These are phyloP conservation scores for Cyaniris semiargus DNA, from an alignment of 2,888 invertebrate genomes.

Conservation along the genomic window DNA sequence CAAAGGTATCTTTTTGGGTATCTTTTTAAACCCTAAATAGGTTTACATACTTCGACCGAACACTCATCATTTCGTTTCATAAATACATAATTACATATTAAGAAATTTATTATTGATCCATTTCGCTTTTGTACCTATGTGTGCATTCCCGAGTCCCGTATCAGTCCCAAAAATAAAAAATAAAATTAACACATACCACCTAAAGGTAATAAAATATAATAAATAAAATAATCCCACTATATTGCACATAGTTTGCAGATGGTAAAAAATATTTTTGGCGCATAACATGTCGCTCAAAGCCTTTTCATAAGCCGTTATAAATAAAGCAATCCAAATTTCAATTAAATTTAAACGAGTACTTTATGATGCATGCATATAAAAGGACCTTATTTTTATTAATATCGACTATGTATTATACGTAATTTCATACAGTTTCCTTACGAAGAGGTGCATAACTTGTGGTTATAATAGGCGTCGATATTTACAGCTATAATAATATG, in stretches of 20 bases:
- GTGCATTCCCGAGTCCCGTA: background rate
- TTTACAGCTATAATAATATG: too few relatives aligned
- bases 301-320: background rate
- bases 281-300: background rate
- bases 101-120: too few relatives aligned
- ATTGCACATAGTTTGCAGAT: background rate
- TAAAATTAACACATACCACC: too few relatives aligned
- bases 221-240: background rate
- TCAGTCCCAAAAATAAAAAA: background rate
- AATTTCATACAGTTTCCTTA: too few relatives aligned
- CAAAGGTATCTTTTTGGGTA: too few relatives aligned
- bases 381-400: background rate
- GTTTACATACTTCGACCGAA: too few relatives aligned
- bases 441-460: too few relatives aligned
- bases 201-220: background rate
- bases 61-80: background rate
- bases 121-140: too few relatives aligned
- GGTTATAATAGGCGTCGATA: too few relatives aligned
- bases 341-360: constrained; percentile 9
- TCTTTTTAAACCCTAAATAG: too few relatives aligned
- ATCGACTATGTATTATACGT: background rate
- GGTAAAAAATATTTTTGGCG: background rate
- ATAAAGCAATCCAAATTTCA: constrained; percentile 13
- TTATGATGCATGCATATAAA: background rate
- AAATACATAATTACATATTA: too few relatives aligned